Conservation (phyloP, 2,113 vertebrate genomes). For the Sakesphorus luctuosus region DNA sequence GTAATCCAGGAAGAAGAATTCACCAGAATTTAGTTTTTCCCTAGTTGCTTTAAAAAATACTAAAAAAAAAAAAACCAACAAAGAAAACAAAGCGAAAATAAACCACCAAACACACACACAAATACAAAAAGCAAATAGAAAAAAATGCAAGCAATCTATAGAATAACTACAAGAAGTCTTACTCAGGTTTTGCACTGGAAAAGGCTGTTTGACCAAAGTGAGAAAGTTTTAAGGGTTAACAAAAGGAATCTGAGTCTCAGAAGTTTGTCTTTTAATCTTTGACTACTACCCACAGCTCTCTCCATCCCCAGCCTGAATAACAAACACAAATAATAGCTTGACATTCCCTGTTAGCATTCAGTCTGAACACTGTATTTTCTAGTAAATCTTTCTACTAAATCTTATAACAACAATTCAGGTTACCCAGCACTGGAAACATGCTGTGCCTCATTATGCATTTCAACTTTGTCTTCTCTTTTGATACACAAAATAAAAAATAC, state of each 20-base stretch:
- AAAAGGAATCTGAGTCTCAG: background rate
- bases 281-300: background rate
- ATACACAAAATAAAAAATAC: background rate
- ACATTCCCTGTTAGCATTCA: background rate
- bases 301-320: background rate
- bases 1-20: background rate
- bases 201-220: background rate
- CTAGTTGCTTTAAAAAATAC: background rate
- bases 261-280: background rate
- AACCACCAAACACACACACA: too few relatives aligned
- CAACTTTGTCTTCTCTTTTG: background rate
- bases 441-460: slow-evolving; percentile 22
- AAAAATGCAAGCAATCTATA: background rate
- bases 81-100: too few relatives aligned
- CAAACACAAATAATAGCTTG: background rate
- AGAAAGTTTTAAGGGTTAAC: background rate
- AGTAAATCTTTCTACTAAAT: background rate
- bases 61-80: background rate
- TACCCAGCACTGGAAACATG: background rate
- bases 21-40: background rate
- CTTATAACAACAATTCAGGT: slow-evolving; percentile 1
- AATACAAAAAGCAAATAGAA: rapidly evolving
- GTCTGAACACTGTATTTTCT: background rate
- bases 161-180: background rate
- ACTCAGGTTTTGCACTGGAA: background rate